Conservation (phyloP, 2,797 vertebrate species). For the Hoplostethus mediterraneus region DNA sequence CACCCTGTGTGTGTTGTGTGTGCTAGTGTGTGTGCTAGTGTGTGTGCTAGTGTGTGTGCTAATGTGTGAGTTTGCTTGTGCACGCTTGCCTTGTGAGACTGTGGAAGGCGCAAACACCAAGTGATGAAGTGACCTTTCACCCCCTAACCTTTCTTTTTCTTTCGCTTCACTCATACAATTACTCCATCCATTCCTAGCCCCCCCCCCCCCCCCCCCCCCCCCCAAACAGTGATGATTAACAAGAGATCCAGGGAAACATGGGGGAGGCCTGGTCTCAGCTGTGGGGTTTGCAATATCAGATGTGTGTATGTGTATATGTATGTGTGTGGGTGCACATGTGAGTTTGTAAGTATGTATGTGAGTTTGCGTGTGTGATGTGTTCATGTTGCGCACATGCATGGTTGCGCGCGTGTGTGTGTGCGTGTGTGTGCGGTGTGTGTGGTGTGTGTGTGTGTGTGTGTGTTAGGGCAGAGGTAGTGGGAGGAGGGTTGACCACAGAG, state of each 20-base stretch:
- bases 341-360: too few relatives aligned
- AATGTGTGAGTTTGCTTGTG: neutral
- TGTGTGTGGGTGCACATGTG: neutral
- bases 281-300: slow-evolving; percentile 42
- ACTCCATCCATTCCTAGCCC: slow-evolving; percentile 31
- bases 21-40: slow-evolving; percentile 9
- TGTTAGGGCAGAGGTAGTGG: slow-evolving; percentile 66
- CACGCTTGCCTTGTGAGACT: slow-evolving; percentile 34
- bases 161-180: slow-evolving; percentile 39
- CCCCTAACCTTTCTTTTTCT: slow-evolving; percentile 59
- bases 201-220: slow-evolving; percentile 24
- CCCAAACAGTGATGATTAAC: slow-evolving; percentile 68
- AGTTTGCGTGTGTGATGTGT: too few relatives aligned
- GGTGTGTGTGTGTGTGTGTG: slow-evolving; percentile 11
- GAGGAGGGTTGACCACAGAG: slow-evolving; percentile 65
- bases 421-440: neutral
- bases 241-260: slow-evolving; percentile 52
- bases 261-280: slow-evolving; percentile 53
- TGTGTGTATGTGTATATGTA: slow-evolving; percentile 16
- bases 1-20: neutral
- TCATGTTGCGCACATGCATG: too few relatives aligned
- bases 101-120: slow-evolving; percentile 32
- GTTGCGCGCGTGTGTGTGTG: slow-evolving; percentile 41
- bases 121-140: slow-evolving; percentile 55
- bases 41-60: slow-evolving; percentile 13